Percentiles rank a stretch among this genome's conserved stretches.
These are phyloP conservation scores for Hypercompe scribonia DNA, from an alignment of 2,888 invertebrate species.

Conservation along the genomic window DNA sequence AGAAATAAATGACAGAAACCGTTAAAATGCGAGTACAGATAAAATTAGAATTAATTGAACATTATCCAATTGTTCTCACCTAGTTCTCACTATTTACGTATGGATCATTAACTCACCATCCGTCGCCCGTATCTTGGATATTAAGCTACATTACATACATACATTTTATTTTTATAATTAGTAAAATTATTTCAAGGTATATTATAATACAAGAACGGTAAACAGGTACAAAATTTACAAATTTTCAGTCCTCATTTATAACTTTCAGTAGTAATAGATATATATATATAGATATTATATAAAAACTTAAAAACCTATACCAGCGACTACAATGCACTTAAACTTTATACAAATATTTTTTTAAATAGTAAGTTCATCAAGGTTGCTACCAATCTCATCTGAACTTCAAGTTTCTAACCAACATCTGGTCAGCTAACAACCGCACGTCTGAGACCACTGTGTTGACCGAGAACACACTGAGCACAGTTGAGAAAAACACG, in stretches of 20 bases:
- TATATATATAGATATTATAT: no score
- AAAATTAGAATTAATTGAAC: background rate
- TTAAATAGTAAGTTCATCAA: background rate
- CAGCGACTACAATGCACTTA: background rate
- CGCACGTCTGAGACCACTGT: slow-evolving; percentile 6
- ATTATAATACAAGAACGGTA: background rate
- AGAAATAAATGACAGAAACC: no score
- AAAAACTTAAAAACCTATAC: background rate
- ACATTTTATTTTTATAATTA: no score
- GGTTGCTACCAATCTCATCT: background rate
- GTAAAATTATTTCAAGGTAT: no score
- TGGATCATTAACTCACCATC: background rate
- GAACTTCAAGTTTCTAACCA: slow-evolving; percentile 9
- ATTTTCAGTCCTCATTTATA: background rate
- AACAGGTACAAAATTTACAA: background rate
- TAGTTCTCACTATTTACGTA: background rate
- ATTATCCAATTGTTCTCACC: background rate
- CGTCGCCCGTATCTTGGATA: background rate
- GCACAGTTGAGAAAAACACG: slow-evolving; percentile 45
- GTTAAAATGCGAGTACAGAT: no score
- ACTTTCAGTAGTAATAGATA: background rate
- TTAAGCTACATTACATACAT: background rate
- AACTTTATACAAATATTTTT: background rate
- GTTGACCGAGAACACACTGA: slow-evolving; percentile 10
- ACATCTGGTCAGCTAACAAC: slow-evolving; percentile 15